Evolutionary conservation across 2,797 vertebrate species (phyloP), one percentile per base, ranked within the genome.

Genomic region (Yasuhikotakia modesta): DNA sequence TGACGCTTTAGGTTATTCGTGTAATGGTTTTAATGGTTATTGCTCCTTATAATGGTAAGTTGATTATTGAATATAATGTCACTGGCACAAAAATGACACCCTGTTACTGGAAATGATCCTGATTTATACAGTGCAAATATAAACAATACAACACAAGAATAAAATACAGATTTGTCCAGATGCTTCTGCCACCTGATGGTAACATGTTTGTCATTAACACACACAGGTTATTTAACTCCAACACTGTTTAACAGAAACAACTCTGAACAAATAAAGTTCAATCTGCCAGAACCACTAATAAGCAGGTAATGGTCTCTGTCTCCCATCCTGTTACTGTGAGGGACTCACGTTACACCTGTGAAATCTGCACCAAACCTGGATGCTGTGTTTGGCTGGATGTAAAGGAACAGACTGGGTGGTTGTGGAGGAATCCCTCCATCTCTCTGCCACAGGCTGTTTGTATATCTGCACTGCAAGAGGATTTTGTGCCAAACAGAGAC

Each of bases 401-500:
- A 87, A 89, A 90, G 80, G 69, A 64, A 63, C 58, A 74, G 48
- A 73, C 82, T 78, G 79, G 58, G 70, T 84, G 83, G 86, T 66
- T 70, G 79, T 53, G 78, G 76, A 53, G 64, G 76, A 71, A 81
- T 83, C 77, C 79, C 61, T 64, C 87, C 76, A 80, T 82, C 81
- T 80, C 72, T 88, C 79, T 78, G 87, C 88, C 87, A 85, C 83
- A 55, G 88, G 89, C 90, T 89, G 85, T 89, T 90, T 89, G 84
- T 87, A 85, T 85, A 84, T 88, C 86, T 86, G 83, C 85, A 85
- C 84, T 82, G 82, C 45, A 21, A 76, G 73, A 82, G 78, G 79
- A 81, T 85, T 81, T 39, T 52, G 70, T 73, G 85, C 80, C 78
- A 84, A 85, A 73, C 57, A 46, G 75, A 83, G 76, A 70, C 30